A percentile compares a stretch with the other conserved stretches of the same genome.
These are phyloP conservation scores for Uria lomvia DNA, from an alignment of 2,113 vertebrate genomes.

Conservation along the genomic window DNA sequence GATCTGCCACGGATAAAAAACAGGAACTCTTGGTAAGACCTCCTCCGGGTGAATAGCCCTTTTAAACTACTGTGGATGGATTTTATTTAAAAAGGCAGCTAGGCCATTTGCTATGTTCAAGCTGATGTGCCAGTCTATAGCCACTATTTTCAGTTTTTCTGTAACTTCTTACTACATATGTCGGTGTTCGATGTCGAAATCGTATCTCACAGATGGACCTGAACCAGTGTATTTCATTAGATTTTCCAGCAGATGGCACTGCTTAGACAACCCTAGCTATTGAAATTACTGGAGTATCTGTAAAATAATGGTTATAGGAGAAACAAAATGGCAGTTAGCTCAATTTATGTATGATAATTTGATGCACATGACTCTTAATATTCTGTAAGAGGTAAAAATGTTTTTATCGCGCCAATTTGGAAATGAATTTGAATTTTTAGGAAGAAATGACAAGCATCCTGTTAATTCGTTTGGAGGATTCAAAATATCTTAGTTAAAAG, in stretches of 20 bases:
- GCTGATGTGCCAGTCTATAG: neutral
- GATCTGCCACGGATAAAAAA: slow-evolving; percentile 86
- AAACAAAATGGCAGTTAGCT: neutral
- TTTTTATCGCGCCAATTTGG: neutral
- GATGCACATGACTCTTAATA: neutral
- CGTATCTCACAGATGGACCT: neutral
- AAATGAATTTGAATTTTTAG: neutral
- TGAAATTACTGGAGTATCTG: neutral
- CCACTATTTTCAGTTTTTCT: neutral
- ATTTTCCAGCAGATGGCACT: slow-evolving; percentile 54
- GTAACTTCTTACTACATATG: fast-evolving
- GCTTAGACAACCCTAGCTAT: neutral
- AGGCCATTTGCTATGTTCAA: neutral
- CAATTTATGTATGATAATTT: neutral
- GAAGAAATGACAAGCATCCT: neutral
- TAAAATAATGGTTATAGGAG: neutral
- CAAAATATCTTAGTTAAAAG: neutral
- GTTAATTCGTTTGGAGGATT: neutral
- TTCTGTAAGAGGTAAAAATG: neutral
- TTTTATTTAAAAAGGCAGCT: neutral
- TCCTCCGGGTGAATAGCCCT: neutral
- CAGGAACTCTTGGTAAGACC: slow-evolving; percentile 92
- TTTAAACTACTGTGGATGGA: neutral
- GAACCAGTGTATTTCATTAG: neutral
- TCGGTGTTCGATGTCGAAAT: neutral